These are phyloP conservation scores for Panopea generosa DNA, from an alignment of 2,888 invertebrate genomes.

Conservation along the genomic window DNA sequence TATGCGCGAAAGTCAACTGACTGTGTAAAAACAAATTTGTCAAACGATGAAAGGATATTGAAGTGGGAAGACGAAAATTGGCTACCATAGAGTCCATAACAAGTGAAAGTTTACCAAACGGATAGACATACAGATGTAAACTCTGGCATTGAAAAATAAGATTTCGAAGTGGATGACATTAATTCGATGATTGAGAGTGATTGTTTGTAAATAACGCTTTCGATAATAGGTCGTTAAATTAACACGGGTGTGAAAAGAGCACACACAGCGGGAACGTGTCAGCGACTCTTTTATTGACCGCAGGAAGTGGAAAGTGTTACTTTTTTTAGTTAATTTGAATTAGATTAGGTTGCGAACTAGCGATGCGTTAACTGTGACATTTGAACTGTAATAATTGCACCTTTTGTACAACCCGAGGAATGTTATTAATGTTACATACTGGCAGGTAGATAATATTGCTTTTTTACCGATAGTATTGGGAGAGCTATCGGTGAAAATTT, in stretches of 20 bases:
- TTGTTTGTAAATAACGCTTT: constrained; percentile 27
- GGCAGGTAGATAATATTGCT: background rate
- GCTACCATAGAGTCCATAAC: background rate
- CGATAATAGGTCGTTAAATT: constrained; percentile 12
- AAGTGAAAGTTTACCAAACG: background rate
- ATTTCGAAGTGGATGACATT: too few relatives aligned
- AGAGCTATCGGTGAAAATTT: constrained; percentile 27
- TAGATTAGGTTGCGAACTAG: constrained; percentile 24
- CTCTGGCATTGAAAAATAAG: too few relatives aligned
- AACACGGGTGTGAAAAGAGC: constrained; percentile 12
- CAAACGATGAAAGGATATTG: constrained; percentile 10
- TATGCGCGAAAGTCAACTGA: background rate
- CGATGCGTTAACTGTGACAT: constrained; percentile 1
- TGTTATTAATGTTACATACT: constrained; percentile 24
- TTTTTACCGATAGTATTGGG: constrained; percentile 25
- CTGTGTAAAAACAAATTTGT: constrained; percentile 10
- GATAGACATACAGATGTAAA: too few relatives aligned
- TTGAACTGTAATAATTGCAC: constrained; percentile 14
- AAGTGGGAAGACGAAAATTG: background rate
- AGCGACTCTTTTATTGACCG: constrained; percentile 5
- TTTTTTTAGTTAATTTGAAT: too few relatives aligned
- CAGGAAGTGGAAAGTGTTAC: constrained; percentile 12
- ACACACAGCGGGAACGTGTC: constrained; percentile 26
- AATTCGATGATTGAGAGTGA: too few relatives aligned
- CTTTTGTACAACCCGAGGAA: constrained; percentile 29